These are phyloP conservation scores for Phymanthus crucifer DNA, from an alignment of 92 coral and sea anemone species.

Conservation along the genomic window DNA sequence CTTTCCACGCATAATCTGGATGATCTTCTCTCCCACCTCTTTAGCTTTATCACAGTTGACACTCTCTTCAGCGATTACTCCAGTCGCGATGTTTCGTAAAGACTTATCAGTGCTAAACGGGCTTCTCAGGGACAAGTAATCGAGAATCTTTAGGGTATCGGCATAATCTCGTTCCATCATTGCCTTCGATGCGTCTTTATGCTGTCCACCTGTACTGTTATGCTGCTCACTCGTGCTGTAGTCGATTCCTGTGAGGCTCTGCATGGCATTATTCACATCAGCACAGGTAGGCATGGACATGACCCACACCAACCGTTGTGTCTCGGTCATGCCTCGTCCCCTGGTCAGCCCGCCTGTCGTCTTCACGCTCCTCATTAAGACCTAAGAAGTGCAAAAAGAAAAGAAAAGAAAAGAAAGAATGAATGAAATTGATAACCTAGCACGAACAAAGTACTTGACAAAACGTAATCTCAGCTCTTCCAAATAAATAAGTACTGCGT, in stretches of 20 bases:
- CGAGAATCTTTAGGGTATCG: conserved; percentile 26
- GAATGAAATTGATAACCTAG: background rate
- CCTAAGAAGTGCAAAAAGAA: background rate
- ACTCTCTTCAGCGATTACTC: conserved; percentile 33
- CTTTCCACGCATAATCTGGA: conserved; percentile 32
- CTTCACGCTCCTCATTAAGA: conserved; percentile 44
- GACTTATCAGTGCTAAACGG: conserved; percentile 38
- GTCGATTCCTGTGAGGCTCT: conserved; percentile 21
- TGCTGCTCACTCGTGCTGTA: conserved; percentile 40
- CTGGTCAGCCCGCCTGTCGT: conserved; percentile 61
- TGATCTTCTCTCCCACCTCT: conserved; percentile 28
- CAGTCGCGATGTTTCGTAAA: conserved; percentile 47
- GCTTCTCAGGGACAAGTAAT: conserved; percentile 33
- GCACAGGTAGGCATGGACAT: conserved; percentile 52
- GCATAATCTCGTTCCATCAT: conserved; percentile 36
- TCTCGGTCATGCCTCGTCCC: conserved; percentile 56
- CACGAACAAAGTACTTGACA: background rate
- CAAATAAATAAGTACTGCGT: background rate
- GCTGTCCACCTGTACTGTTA: conserved; percentile 31
- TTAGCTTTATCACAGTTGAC: conserved; percentile 42
- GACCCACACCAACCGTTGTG: conserved; percentile 47
- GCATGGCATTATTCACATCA: conserved; percentile 36
- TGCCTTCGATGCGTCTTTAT: conserved; percentile 46
- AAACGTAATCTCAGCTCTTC: background rate
- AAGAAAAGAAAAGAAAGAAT: background rate